Evolutionary conservation across 2,888 invertebrate genomes (phyloP).

Genomic region (Taphrorychus bicolor): DNA sequence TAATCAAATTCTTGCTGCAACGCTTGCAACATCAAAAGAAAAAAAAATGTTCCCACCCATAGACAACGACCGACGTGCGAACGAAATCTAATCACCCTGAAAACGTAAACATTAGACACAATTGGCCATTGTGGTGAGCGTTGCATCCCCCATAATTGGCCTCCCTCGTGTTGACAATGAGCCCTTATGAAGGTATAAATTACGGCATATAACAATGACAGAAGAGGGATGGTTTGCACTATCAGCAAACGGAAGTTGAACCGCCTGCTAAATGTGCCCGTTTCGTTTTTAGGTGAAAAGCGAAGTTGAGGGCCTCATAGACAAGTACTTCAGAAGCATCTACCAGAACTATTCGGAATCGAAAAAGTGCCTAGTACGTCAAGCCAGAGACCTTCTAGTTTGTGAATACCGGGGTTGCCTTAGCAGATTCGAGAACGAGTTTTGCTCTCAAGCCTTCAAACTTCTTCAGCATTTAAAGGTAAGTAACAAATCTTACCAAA

Average conservation of each 20-base stretch:
- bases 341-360: slow-evolving; percentile 69
- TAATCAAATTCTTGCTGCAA: neutral
- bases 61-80: neutral
- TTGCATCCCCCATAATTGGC: neutral
- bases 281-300: slow-evolving; percentile 56
- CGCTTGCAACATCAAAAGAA: neutral
- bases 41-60: neutral
- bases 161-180: neutral
- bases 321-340: slow-evolving; percentile 68
- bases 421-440: slow-evolving; percentile 68
- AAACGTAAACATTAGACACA: too few species aligned
- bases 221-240: neutral
- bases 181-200: neutral
- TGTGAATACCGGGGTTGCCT: slow-evolving; percentile 71
- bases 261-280: too few species aligned
- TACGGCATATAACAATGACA: neutral
- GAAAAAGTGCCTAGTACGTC: slow-evolving; percentile 68
- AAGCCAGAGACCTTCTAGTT: slow-evolving; percentile 73
- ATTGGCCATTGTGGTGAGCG: too few species aligned
- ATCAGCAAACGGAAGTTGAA: too few species aligned
- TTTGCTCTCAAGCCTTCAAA: slow-evolving; percentile 67
- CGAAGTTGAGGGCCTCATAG: slow-evolving; percentile 63
- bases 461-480: slow-evolving; percentile 65
- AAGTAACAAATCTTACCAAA: too few species aligned
- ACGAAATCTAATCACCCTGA: too few species aligned